phyloP scores from a whole-genome alignment of 2,888 invertebrate species.

The Theretra japonica region DNA sequence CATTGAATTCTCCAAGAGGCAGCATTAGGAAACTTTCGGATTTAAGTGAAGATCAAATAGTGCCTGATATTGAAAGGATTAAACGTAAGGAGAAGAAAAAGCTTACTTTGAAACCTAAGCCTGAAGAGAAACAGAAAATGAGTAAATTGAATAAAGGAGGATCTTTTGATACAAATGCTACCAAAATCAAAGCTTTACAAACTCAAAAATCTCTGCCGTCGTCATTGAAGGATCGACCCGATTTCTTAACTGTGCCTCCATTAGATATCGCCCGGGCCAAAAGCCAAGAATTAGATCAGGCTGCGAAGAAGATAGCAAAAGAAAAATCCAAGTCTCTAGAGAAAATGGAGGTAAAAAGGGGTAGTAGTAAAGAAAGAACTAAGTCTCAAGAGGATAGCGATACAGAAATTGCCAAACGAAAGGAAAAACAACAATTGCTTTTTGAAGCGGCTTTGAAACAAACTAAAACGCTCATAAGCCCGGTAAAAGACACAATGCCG shows the following conservation, averaged over 20 bases:
- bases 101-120: constrained; percentile 73
- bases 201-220: constrained; percentile 85
- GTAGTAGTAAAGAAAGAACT: constrained; percentile 86
- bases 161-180: constrained; percentile 78
- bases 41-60: constrained; percentile 81
- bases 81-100: constrained; percentile 81
- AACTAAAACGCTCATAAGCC: constrained; percentile 89
- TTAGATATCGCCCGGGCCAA: constrained; percentile 85
- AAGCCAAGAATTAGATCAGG: constrained; percentile 86
- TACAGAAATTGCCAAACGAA: constrained; percentile 88
- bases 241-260: constrained; percentile 81
- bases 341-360: constrained; percentile 85
- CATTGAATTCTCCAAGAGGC: constrained; percentile 80
- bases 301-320: constrained; percentile 81
- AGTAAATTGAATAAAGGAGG: constrained; percentile 79
- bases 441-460: constrained; percentile 91
- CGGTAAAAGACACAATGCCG: constrained; percentile 89
- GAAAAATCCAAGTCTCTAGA: constrained; percentile 89
- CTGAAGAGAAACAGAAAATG: constrained; percentile 75
- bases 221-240: constrained; percentile 79
- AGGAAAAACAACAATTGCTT: constrained; percentile 90
- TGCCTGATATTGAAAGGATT: constrained; percentile 79
- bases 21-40: constrained; percentile 81
- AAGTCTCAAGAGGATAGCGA: constrained; percentile 90
- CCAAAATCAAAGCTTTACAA: constrained; percentile 75